These are phyloP conservation scores for Lottia gigantea DNA, from an alignment of 2,888 invertebrate genomes.

Conservation along the genomic window DNA sequence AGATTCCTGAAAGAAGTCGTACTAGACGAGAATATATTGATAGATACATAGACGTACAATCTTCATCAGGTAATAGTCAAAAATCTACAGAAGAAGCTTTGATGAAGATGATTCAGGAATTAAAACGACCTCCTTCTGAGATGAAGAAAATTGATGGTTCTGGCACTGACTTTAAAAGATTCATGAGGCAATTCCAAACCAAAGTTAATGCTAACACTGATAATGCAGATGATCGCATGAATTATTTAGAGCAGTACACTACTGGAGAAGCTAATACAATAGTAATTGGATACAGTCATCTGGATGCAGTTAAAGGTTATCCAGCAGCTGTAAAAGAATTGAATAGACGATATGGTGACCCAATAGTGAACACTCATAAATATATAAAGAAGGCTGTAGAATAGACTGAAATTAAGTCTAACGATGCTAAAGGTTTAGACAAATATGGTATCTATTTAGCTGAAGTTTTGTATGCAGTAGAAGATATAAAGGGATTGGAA, in stretches of 20 bases:
- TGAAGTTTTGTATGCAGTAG: neutral
- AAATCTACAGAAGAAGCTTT: neutral
- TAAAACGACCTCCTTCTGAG: neutral
- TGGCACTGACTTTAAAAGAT: constrained; percentile 1
- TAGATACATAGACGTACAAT: no score
- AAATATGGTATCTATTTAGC: neutral
- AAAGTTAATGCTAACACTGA: constrained; percentile 16
- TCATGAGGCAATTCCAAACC: constrained; percentile 17
- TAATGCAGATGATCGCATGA: constrained; percentile 21
- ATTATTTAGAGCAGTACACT: constrained; percentile 26
- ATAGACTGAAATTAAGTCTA: neutral
- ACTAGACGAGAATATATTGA: no score
- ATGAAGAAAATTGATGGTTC: neutral
- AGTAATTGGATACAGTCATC: constrained; percentile 18
- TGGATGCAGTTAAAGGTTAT: constrained; percentile 18
- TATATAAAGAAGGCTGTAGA: constrained; percentile 7
- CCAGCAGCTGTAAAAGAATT: constrained; percentile 13
- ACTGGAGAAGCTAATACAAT: constrained; percentile 25
- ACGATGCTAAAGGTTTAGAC: neutral
- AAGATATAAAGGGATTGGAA: neutral
- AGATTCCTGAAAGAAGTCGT: no score
- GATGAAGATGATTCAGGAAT: neutral
- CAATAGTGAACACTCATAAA: neutral
- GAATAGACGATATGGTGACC: neutral
- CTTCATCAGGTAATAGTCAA: no score